Conservation (phyloP, 2,888 invertebrate species). For the Euproctis similis region DNA sequence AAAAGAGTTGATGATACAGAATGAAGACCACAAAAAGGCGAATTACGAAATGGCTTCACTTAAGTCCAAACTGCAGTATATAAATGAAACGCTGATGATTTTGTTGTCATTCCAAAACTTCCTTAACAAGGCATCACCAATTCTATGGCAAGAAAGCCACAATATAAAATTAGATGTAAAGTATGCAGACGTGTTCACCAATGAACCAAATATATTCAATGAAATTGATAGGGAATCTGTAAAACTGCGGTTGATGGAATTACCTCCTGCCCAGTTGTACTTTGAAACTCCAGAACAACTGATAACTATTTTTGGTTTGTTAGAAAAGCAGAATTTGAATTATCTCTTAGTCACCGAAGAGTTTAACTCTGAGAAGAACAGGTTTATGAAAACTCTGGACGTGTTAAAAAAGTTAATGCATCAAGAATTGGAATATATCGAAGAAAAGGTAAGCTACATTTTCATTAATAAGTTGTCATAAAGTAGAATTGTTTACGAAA, state of each 20-base stretch:
- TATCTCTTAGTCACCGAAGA: conserved; percentile 63
- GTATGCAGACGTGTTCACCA: conserved; percentile 41
- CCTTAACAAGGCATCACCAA: conserved; percentile 55
- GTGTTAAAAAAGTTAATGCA: conserved; percentile 38
- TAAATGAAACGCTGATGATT: conserved; percentile 56
- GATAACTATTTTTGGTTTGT: conserved; percentile 42
- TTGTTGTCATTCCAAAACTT: conserved; percentile 62
- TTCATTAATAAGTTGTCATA: too few relatives aligned
- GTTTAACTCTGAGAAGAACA: conserved; percentile 52
- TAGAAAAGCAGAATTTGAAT: conserved; percentile 65
- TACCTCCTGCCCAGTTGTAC: conserved; percentile 52
- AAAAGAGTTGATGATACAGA: conserved; percentile 50
- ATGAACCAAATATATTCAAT: conserved; percentile 48
- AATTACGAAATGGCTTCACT: conserved; percentile 57
- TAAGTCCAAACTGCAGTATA: conserved; percentile 62
- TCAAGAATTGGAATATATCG: conserved; percentile 46
- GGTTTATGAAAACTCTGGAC: conserved; percentile 47
- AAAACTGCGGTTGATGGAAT: conserved; percentile 32
- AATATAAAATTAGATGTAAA: conserved; percentile 38
- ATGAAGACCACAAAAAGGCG: conserved; percentile 55
- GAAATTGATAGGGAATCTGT: conserved; percentile 38
- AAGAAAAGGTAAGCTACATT: conserved; percentile 59
- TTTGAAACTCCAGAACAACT: conserved; percentile 56
- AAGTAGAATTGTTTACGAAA: too few relatives aligned
- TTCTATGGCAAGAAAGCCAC: conserved; percentile 55